Base-by-base conservation (phyloP, 2,113 vertebrate species). In the Sialia sialis region DNA sequence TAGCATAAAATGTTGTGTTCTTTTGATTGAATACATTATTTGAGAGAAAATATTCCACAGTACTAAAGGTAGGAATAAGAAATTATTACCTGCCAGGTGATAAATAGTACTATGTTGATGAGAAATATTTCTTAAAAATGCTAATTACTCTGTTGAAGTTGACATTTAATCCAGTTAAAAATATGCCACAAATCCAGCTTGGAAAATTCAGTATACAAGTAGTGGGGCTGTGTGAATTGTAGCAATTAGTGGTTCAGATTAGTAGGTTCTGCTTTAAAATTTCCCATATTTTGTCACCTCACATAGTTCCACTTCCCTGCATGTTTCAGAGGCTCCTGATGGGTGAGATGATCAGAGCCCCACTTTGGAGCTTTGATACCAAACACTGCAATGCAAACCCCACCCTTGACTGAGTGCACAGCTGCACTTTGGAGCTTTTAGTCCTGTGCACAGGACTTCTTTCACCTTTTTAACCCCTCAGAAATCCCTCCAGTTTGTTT, bases 1-100 rank as follows among this genome's bases (percentile, higher is more conserved):
- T 98, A 97, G 90, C 97, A 98, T 98, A 97, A 98, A 97, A 92
- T 97, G 82, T 96, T 97, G 91, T 97, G 94, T 97, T 98, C 87
- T 97, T 97, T 95, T 96, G 96, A 97, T 96, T 98, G 96, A 98
- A 97, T 97, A 96, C 95, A 97, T 97, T 98, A 97, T 97, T 96
- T 97, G 87, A 79, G 90, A 82, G 77, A 94, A 97, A 97, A 97
- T 96, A 97, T 96, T 97, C 96, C 49, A 62, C 59, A 87, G 70
- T 94, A 92, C 73, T 95, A 96, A 96, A 89, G 93, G 93, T 86
- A 90, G 46, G 69, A 93, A 95, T 96, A 97, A 95, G 84, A 97
- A 98, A 98, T 98, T 98, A 98, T 97, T 98, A 98, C 97, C 96
- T 98, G 95, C 92, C 97, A 97, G 97, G 96, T 97, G 95, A 98